Percentiles rank a stretch among this genome's conserved stretches.
Evolutionary conservation across 2,888 invertebrate genomes (phyloP).

Genomic region (Cephus pulcher): DNA sequence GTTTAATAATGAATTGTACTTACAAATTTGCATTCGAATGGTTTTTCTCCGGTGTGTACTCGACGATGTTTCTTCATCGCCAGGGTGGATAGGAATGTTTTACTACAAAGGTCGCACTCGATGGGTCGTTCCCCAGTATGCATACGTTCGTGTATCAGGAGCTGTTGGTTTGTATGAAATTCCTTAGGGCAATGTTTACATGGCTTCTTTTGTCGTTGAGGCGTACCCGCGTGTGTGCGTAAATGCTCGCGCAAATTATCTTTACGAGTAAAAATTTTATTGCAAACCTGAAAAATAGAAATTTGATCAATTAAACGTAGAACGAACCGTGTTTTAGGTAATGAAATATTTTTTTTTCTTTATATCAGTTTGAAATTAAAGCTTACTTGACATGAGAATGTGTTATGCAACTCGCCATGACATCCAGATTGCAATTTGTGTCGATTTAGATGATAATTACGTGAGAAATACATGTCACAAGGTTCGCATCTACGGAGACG

Average conservation of each 20-base stretch:
- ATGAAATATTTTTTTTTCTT: slow-evolving; percentile 3
- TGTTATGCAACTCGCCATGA: slow-evolving; percentile 68
- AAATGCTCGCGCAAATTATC: slow-evolving; percentile 81
- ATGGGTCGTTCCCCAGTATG: slow-evolving; percentile 77
- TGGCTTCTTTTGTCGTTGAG: slow-evolving; percentile 70
- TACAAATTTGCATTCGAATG: slow-evolving; percentile 68
- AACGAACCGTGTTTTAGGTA: not conserved
- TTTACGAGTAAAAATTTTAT: slow-evolving; percentile 73
- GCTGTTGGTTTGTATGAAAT: slow-evolving; percentile 68
- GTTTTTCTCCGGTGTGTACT: slow-evolving; percentile 71
- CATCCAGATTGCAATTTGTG: slow-evolving; percentile 70
- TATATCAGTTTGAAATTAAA: not conserved
- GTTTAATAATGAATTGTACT: slow-evolving; percentile 36
- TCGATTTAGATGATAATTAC: slow-evolving; percentile 69
- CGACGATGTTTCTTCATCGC: slow-evolving; percentile 81
- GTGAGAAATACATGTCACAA: slow-evolving; percentile 68
- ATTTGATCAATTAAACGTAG: not conserved
- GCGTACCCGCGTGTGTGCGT: slow-evolving; percentile 75
- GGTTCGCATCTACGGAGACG: slow-evolving; percentile 60
- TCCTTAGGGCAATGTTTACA: slow-evolving; percentile 77
- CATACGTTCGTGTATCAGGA: slow-evolving; percentile 74
- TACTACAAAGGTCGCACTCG: slow-evolving; percentile 80
- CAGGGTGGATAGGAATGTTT: slow-evolving; percentile 78
- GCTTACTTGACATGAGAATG: slow-evolving; percentile 71
- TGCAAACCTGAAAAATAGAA: slow-evolving; percentile 66